These are phyloP conservation scores for Raja brachyura DNA, from an alignment of 2,113 vertebrate species.

Conservation along the genomic window DNA sequence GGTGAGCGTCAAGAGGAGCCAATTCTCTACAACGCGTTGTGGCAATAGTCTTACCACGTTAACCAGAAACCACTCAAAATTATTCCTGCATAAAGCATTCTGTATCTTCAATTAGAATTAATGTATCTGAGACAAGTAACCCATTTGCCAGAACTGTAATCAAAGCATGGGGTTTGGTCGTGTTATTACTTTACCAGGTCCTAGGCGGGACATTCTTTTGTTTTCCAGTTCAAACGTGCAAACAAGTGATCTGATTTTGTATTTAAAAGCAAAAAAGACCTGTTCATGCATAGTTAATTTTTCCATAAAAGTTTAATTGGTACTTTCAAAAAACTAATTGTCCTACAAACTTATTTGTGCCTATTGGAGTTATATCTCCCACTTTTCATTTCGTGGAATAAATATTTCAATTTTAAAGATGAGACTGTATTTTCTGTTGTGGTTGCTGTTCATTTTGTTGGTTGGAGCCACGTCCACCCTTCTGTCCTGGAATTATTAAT, in stretches of 20 bases:
- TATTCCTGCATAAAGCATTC: slow-evolving; percentile 36
- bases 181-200: slow-evolving; percentile 33
- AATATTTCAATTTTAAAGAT: slow-evolving; percentile 34
- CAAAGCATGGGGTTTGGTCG: slow-evolving; percentile 36
- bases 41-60: slow-evolving; percentile 33
- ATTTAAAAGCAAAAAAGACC: slow-evolving; percentile 31
- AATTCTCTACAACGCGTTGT: slow-evolving; percentile 17
- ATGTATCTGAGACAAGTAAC: slow-evolving; percentile 28
- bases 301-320: slow-evolving; percentile 32
- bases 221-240: slow-evolving; percentile 36
- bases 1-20: slow-evolving; percentile 21
- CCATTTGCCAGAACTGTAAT: slow-evolving; percentile 36
- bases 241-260: slow-evolving; percentile 37
- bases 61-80: slow-evolving; percentile 37
- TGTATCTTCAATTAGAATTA: slow-evolving; percentile 36
- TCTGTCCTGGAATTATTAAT: background rate
- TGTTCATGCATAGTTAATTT: slow-evolving; percentile 34
- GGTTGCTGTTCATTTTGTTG: background rate
- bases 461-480: background rate
- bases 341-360: slow-evolving; percentile 34
- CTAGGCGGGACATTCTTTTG: slow-evolving; percentile 5
- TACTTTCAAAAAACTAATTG: slow-evolving; percentile 34
- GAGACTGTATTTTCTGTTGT: background rate
- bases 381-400: slow-evolving; percentile 35
- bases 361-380: slow-evolving; percentile 33